These are phyloP conservation scores for Thrips palmi DNA, from an alignment of 1,140 invertebrate genomes.

Conservation along the genomic window DNA sequence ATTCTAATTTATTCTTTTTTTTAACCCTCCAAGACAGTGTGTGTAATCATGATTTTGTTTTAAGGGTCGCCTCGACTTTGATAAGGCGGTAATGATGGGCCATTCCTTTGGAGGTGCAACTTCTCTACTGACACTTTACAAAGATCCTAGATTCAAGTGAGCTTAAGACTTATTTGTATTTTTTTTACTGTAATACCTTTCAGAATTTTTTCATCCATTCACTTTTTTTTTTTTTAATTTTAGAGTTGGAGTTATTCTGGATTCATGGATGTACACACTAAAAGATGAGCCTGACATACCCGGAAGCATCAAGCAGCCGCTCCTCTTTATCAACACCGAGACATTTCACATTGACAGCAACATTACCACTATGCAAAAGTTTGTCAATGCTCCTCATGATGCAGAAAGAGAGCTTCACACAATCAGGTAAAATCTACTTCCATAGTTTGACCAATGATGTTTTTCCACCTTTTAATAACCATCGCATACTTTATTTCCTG, in stretches of 20 bases:
- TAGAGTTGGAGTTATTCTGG: conserved; percentile 35
- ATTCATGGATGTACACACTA: conserved; percentile 51
- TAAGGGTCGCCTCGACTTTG: conserved; percentile 33
- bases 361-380: conserved; percentile 31
- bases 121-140: conserved; percentile 30
- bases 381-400: conserved; percentile 16
- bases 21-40: no score
- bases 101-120: conserved; percentile 52
- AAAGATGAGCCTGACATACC: conserved; percentile 30
- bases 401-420: conserved; percentile 24
- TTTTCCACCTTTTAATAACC: not conserved
- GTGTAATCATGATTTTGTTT: no score
- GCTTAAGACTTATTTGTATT: conserved; percentile 17
- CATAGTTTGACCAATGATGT: not conserved
- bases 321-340: conserved; percentile 43
- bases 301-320: conserved; percentile 29
- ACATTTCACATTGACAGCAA: conserved; percentile 44
- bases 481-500: conserved; percentile 13
- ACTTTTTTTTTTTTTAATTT: conserved; percentile 12
- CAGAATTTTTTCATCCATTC: not conserved
- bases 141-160: conserved; percentile 34
- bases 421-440: conserved; percentile 26
- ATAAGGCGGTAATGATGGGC: conserved; percentile 32
- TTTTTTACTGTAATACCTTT: conserved; percentile 2
- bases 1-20: conserved; percentile 6